Evolutionary conservation across 2,113 vertebrate genomes (phyloP), one percentile per base, ranked within the genome.

Genomic region (Chunga burmeisteri): DNA sequence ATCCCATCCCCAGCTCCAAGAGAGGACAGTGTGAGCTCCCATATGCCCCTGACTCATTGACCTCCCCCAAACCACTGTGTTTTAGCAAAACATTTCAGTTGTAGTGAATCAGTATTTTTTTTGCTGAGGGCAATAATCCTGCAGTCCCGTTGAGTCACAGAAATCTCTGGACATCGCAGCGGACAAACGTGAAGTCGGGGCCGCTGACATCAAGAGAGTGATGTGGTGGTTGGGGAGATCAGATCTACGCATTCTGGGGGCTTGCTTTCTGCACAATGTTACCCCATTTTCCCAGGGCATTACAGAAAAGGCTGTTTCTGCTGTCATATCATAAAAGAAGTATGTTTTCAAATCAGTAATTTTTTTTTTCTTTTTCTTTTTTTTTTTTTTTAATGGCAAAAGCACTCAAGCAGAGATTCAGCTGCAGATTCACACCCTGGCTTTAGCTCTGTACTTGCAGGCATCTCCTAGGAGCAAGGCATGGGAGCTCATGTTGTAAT

Each of bases 41-140:
- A 13, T 15, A 3, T 2, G 1, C 1, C 56, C 0, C 0, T 23
- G 36, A 75, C 32, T 44, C 68, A 25, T 0, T 53, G 47, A 11
- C 4, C 29, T n/a, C 30, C 12, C 6, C n/a, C 49, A 75, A 2
- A 19, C 10, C 40, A 1, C 21, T 4, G 20, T 11, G 44, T 5
- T n/a, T 5, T 23, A 55, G 49, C 52, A 68, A 55, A 86, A 56
- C 2, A 38, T 7, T 16, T 7, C 14, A 5, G 16, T 1, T 38
- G n/a, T 63, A 40, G 11, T 17, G 67, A 67, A 2, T 29, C 9
- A 17, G 10, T 17, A 1, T 17, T 19, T 27, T 73, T 13, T 56
- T 16, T 50, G 16, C 34, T 27, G 26, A 66, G 26, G 40, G 32
- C 23, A 14, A 9, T 10, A 50, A 23, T 16, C 53, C 25, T 11